Conservation (phyloP, 2,888 invertebrate genomes). For the Eueremaeus valkanovi region DNA sequence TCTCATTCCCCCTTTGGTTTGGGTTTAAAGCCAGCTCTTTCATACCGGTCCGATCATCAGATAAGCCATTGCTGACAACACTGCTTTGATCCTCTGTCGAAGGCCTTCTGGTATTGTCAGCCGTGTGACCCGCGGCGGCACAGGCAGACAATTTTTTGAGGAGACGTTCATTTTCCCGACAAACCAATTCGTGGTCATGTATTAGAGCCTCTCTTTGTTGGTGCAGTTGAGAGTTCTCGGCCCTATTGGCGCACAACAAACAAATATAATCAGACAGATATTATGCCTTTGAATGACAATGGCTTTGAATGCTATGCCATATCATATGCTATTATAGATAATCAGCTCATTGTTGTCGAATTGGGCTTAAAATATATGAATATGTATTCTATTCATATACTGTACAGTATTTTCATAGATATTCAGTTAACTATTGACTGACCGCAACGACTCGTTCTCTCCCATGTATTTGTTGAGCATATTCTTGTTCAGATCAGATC, state of each 20-base stretch:
- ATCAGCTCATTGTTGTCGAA: slow-evolving; percentile 21
- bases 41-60: slow-evolving; percentile 3
- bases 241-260: slow-evolving; percentile 56
- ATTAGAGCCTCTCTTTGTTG: slow-evolving; percentile 70
- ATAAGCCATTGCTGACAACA: slow-evolving; percentile 3
- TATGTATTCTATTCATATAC: neutral
- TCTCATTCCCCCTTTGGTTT: slow-evolving; percentile 13
- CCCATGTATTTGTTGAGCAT: slow-evolving; percentile 76
- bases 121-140: slow-evolving; percentile 54
- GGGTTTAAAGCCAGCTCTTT: slow-evolving; percentile 2
- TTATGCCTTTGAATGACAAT: too few species aligned
- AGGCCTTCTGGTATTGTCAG: slow-evolving; percentile 15
- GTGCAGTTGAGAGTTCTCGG: slow-evolving; percentile 80
- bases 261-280: neutral
- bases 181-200: slow-evolving; percentile 82
- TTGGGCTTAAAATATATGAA: neutral
- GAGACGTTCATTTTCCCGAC: slow-evolving; percentile 82
- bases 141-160: slow-evolving; percentile 64
- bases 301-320: too few species aligned
- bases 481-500: slow-evolving; percentile 54
- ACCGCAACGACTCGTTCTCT: slow-evolving; percentile 55
- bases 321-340: neutral
- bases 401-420: neutral
- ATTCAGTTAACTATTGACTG: slow-evolving; percentile 37
- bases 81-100: slow-evolving; percentile 15